Evolutionary conservation across 2,888 invertebrate species (phyloP).

Genomic region (Tigriopus californicus): DNA sequence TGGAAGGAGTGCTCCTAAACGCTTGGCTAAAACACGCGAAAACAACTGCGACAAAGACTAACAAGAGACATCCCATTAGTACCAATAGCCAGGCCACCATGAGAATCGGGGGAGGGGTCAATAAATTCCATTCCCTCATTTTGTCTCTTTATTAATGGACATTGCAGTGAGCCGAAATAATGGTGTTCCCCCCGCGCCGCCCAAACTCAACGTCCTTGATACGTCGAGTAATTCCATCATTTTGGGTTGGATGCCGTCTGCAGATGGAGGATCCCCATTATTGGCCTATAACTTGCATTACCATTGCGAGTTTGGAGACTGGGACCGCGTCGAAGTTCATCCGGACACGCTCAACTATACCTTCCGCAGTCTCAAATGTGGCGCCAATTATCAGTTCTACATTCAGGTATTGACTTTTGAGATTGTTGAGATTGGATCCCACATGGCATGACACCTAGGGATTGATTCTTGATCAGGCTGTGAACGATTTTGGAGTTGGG

Average conservation of each 20-base stretch:
- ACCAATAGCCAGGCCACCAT: too few species aligned
- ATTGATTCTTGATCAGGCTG: conserved; percentile 32
- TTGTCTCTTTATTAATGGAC: too few species aligned
- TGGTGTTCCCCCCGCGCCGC: conserved; percentile 23
- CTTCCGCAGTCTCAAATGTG: conserved; percentile 64
- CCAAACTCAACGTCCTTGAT: conserved; percentile 24
- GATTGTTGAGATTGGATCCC: too few species aligned
- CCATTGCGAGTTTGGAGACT: conserved; percentile 70
- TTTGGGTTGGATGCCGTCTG: conserved; percentile 24
- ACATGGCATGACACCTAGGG: too few species aligned
- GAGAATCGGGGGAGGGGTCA: too few species aligned
- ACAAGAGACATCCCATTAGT: too few species aligned
- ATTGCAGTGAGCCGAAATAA: conserved; percentile 8
- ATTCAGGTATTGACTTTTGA: conserved; percentile 39
- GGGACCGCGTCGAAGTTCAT: conserved; percentile 73
- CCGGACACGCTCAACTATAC: conserved; percentile 59
- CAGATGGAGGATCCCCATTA: conserved; percentile 8
- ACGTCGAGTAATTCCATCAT: conserved; percentile 26
- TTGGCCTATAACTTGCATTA: conserved; percentile 71
- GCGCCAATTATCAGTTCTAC: conserved; percentile 67
- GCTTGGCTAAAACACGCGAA: too few species aligned
- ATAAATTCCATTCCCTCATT: too few species aligned
- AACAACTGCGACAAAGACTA: too few species aligned
- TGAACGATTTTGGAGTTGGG: conserved; percentile 71
- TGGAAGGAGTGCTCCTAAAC: too few species aligned